Base-by-base conservation (phyloP, 1,140 invertebrate species). In the Trichonephila clavipes region DNA sequence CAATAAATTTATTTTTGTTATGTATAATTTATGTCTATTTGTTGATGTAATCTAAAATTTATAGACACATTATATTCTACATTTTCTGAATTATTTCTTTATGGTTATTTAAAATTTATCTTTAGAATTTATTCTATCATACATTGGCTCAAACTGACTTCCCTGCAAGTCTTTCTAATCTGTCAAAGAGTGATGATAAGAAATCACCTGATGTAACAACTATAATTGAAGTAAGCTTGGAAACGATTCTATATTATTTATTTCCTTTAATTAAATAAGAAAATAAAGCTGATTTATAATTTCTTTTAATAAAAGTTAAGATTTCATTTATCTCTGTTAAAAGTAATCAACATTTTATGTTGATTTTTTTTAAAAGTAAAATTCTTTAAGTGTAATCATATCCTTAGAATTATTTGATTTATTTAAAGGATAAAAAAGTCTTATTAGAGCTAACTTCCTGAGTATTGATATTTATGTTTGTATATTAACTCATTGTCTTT, bases 111-210 rank as follows among this genome's bases (percentile, higher is more conserved):
- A 4, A 64, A 88, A 40, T 66, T 58, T 88, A 88, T 21, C 95
- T 95, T 95, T 96, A 97, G 96, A 98, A 98, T 97, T 97, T 97
- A 96, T 97, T 97, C 96, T 97, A 97, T 96, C 97, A 97, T 95
- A 97, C 96, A 95, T 96, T 97, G 95, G 96, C 96, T 93, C 96
- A 96, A 95, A 95, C 95, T 88, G 95, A 95, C 66, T 95, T 95
- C 51, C 95, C 95, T 88, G 95, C 96, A 82, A 95, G 95, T 61
- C 95, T 95, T 59, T 18, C 34, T 1, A 34, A n/a, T 59, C 21
- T 61, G 1, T 19, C 61, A 40, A 87, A 51, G 12, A n/a, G 24
- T 86, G 88, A 61, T 8, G 69, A 64, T 21, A 66, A 89, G 8
- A 64, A 85, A 87, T 58, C 7, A 77, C 21, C 81, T 69, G 66